phyloP scores from a whole-genome alignment of 2,888 invertebrate species.

The Ethmia dodecea region DNA sequence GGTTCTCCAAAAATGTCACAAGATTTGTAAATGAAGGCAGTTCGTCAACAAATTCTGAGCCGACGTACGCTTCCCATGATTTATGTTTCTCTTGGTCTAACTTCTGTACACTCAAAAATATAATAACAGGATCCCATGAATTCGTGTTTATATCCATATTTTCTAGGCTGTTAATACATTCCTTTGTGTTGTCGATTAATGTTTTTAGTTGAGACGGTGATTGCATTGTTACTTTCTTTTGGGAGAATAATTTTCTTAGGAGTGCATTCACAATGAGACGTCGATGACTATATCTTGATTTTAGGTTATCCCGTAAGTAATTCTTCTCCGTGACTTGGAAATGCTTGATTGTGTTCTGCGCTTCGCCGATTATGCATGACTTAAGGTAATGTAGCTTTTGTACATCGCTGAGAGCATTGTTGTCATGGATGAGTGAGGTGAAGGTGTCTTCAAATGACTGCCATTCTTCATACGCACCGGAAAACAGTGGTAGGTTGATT shows the following conservation, averaged over 20 bases:
- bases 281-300: constrained; percentile 18
- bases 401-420: constrained; percentile 4
- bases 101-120: constrained; percentile 23
- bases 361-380: constrained; percentile 4
- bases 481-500: constrained; percentile 6
- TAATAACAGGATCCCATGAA: constrained; percentile 23
- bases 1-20: not conserved
- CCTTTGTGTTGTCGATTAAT: constrained; percentile 22
- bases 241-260: constrained; percentile 19
- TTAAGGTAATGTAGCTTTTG: constrained; percentile 13
- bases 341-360: constrained; percentile 5
- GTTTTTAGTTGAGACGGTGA: constrained; percentile 18
- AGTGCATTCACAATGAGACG: constrained; percentile 16
- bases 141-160: constrained; percentile 17
- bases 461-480: constrained; percentile 7
- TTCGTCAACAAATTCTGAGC: not conserved
- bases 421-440: constrained; percentile 8
- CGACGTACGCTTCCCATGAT: constrained; percentile 17
- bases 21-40: not conserved
- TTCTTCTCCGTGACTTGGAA: constrained; percentile 12
- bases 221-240: constrained; percentile 15
- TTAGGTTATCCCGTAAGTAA: constrained; percentile 18
- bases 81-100: constrained; percentile 22
- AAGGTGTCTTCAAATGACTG: constrained; percentile 5
- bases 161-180: constrained; percentile 21